phyloP scores from a whole-genome alignment of 2,113 vertebrate genomes.

The Acanthisitta chloris region DNA sequence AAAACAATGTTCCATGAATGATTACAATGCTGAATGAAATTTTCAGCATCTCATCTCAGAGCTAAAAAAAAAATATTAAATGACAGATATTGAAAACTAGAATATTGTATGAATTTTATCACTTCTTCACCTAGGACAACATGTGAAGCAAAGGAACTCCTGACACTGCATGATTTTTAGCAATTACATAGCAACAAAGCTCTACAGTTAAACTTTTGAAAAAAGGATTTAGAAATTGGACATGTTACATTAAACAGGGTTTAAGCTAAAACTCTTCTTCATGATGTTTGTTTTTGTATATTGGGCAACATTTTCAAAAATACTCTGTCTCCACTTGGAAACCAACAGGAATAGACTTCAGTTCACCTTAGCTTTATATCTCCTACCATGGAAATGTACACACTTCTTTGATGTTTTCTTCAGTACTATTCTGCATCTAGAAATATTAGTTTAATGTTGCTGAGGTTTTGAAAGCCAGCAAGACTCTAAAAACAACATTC shows the following conservation, averaged over 20 bases:
- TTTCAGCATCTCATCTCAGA: not conserved
- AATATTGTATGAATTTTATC: not conserved
- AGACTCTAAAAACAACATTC: not conserved
- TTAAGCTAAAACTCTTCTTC: not conserved
- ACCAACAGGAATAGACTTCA: not conserved
- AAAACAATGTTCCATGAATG: not conserved
- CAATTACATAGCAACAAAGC: not conserved
- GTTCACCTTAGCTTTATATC: rapidly evolving
- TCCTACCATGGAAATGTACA: not conserved
- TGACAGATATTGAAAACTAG: not conserved
- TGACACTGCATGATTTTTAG: not conserved
- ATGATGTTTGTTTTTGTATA: not conserved
- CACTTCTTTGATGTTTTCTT: not conserved
- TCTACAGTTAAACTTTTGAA: not conserved
- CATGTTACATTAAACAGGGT: not conserved
- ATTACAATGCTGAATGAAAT: not conserved
- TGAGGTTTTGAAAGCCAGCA: not conserved
- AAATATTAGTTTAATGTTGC: not conserved
- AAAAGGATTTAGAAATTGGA: not conserved
- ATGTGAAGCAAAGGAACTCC: not conserved
- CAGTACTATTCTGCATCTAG: not conserved
- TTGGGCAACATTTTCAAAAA: not conserved
- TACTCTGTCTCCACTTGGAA: not conserved
- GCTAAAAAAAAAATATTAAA: not conserved
- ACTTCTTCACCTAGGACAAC: not conserved